Conservation (phyloP, 2,888 invertebrate genomes). For the Lasioglossum pauxillum region DNA sequence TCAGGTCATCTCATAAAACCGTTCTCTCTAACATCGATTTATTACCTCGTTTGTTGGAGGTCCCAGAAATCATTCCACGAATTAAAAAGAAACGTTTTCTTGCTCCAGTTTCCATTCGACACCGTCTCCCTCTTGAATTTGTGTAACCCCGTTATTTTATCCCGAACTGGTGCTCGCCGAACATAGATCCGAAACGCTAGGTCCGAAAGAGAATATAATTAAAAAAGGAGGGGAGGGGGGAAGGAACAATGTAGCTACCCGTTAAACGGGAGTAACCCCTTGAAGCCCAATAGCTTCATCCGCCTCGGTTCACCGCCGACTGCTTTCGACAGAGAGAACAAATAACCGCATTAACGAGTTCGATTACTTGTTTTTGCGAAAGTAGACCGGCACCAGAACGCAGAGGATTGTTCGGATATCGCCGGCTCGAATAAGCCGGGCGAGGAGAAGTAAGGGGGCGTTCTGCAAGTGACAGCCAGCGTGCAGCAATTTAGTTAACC, state of each 20-base stretch:
- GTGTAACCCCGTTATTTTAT: background rate
- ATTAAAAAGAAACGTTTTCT: background rate
- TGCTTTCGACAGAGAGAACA: background rate
- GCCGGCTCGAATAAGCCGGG: constrained; percentile 23
- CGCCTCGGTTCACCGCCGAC: background rate
- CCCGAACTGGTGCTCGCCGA: background rate
- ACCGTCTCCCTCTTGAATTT: background rate
- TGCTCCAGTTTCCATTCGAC: background rate
- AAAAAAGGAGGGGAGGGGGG: background rate
- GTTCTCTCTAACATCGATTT: background rate
- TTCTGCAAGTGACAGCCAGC: constrained; percentile 81
- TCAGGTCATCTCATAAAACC: background rate
- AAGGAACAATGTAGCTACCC: background rate
- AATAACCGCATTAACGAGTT: constrained; percentile 29
- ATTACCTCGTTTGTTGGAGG: background rate
- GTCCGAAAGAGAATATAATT: constrained; percentile 8
- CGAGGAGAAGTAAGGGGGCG: constrained; percentile 37
- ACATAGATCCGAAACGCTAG: background rate
- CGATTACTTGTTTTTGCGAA: constrained; percentile 24
- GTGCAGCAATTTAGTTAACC: constrained; percentile 83
- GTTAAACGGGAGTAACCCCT: background rate
- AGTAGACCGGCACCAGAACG: constrained; percentile 25
- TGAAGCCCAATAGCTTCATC: background rate
- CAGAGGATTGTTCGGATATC: constrained; percentile 37
- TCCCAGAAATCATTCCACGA: background rate